These are phyloP conservation scores for Leptopilina myrica DNA, from an alignment of 2,888 invertebrate species.

Conservation along the genomic window DNA sequence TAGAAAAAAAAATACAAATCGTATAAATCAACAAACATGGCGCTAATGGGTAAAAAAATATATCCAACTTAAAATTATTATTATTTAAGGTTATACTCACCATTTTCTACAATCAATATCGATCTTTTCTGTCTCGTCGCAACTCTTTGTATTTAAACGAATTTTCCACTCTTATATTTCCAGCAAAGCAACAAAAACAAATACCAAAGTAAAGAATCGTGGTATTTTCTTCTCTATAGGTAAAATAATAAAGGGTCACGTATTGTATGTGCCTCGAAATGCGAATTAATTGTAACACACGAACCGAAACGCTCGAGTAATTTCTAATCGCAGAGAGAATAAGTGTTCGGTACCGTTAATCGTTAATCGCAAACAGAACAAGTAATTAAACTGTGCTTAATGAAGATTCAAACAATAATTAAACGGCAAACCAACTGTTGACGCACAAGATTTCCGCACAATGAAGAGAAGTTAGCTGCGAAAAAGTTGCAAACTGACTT, in stretches of 20 bases:
- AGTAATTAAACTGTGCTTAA: conserved; percentile 10
- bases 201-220: background rate
- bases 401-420: conserved; percentile 12
- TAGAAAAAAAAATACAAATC: too few relatives aligned
- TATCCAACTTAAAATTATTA: too few relatives aligned
- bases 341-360: background rate
- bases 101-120: background rate
- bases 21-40: too few relatives aligned
- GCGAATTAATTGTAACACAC: background rate
- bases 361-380: background rate
- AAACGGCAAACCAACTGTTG: background rate
- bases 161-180: background rate
- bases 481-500: background rate
- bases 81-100: conserved; percentile 1
- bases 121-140: background rate
- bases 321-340: background rate
- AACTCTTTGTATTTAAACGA: background rate
- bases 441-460: background rate
- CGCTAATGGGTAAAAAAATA: too few relatives aligned
- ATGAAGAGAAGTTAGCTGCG: background rate
- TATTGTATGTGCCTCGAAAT: background rate
- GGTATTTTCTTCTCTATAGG: background rate
- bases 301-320: background rate
- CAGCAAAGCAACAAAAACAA: background rate
- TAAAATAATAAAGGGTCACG: background rate